Evolutionary conservation across 2,888 invertebrate species (phyloP).

Genomic region (Apodemia mormo): DNA sequence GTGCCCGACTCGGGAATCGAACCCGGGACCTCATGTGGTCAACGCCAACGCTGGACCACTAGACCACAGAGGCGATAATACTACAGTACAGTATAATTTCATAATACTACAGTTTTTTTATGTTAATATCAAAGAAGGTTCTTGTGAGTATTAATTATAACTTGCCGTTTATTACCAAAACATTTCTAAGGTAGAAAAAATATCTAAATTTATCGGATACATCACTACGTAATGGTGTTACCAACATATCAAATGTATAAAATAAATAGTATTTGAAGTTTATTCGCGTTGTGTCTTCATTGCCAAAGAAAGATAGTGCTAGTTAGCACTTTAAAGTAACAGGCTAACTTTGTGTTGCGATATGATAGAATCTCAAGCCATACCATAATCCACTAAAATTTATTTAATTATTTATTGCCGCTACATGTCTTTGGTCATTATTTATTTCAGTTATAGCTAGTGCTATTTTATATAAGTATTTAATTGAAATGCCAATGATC

Average conservation of each 20-base stretch:
- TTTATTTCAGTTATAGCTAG: background rate
- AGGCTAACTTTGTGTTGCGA: too few species aligned
- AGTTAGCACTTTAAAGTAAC: background rate
- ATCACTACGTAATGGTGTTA: constrained; percentile 1
- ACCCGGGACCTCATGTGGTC: too few species aligned
- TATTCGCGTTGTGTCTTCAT: background rate
- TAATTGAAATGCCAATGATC: background rate
- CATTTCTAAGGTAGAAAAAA: background rate
- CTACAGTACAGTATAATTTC: too few species aligned
- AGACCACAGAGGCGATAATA: too few species aligned
- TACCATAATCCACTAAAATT: constrained; percentile 28
- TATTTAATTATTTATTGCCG: constrained; percentile 21
- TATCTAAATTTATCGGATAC: background rate
- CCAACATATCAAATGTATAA: constrained; percentile 7
- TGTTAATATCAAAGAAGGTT: background rate
- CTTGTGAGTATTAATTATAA: constrained; percentile 4
- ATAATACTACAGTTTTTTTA: too few species aligned
- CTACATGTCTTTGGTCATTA: constrained; percentile 1
- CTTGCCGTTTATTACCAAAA: background rate
- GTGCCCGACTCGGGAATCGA: too few species aligned
- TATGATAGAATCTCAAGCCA: constrained; percentile 24
- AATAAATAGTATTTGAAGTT: background rate
- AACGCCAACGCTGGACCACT: too few species aligned
- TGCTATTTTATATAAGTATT: background rate
- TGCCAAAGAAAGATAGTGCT: constrained; percentile 2